A percentile compares a stretch with the other conserved stretches of the same genome.
phyloP scores from a whole-genome alignment of 53 echinoderm and acorn worm genomes.

The Holothuria leucospilota region DNA sequence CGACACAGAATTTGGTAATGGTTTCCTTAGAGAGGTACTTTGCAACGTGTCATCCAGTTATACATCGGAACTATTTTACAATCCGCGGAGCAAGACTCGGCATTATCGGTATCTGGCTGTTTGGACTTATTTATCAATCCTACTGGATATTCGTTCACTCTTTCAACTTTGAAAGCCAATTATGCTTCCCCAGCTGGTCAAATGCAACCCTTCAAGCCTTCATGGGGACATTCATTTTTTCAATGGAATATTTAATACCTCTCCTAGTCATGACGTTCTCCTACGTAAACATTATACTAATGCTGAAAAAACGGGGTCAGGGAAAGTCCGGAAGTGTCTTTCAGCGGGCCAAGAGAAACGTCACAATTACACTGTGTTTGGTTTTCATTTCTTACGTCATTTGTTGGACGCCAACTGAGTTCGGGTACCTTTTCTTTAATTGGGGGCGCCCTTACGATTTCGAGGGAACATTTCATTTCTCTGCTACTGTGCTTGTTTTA shows the following conservation, averaged over 20 bases:
- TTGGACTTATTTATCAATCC: slow-evolving; percentile 75
- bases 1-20: slow-evolving; percentile 81
- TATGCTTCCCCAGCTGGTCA: slow-evolving; percentile 72
- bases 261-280: slow-evolving; percentile 79
- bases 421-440: slow-evolving; percentile 80
- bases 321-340: slow-evolving; percentile 79
- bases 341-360: slow-evolving; percentile 83
- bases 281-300: slow-evolving; percentile 84
- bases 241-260: slow-evolving; percentile 82
- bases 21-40: slow-evolving; percentile 85
- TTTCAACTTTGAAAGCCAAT: not conserved
- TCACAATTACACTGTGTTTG: slow-evolving; percentile 77
- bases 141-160: slow-evolving; percentile 77
- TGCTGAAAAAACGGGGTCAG: slow-evolving; percentile 72
- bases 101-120: slow-evolving; percentile 71
- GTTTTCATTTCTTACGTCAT: slow-evolving; percentile 82
- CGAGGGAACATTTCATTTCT: slow-evolving; percentile 69
- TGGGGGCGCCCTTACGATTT: slow-evolving; percentile 79
- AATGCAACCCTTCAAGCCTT: slow-evolving; percentile 64
- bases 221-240: slow-evolving; percentile 74
- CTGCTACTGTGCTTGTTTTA: slow-evolving; percentile 72
- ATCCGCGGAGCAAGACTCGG: slow-evolving; percentile 70
- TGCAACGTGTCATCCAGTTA: slow-evolving; percentile 81
- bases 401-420: slow-evolving; percentile 88
- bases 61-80: slow-evolving; percentile 81